These are phyloP conservation scores for Melanotaenia maccullochi DNA, from an alignment of 2,797 vertebrate species.

Conservation along the genomic window DNA sequence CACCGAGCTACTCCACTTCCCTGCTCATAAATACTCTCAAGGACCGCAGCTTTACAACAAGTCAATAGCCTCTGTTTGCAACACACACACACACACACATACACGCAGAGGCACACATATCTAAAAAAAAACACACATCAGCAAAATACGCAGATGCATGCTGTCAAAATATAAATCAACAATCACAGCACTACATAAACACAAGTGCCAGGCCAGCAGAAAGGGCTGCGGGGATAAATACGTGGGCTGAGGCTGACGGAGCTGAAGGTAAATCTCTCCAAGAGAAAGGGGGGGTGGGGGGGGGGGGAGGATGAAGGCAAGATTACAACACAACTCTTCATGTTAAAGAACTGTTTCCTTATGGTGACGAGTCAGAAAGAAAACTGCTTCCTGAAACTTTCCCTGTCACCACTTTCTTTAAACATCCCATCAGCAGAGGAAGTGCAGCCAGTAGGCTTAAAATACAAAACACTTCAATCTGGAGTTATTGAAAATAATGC, in stretches of 20 bases:
- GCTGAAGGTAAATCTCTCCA: conserved; percentile 63
- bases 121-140: conserved; percentile 68
- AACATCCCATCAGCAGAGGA: conserved; percentile 24
- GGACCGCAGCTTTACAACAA: conserved; percentile 79
- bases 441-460: background rate
- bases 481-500: background rate
- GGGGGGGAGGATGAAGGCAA: conserved; percentile 16
- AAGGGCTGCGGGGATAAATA: conserved; percentile 69
- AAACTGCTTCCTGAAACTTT: conserved; percentile 19
- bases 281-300: background rate
- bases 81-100: conserved; percentile 53
- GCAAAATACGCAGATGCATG: conserved; percentile 82
- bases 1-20: conserved; percentile 69
- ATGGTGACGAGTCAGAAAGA: background rate
- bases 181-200: conserved; percentile 82
- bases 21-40: conserved; percentile 81
- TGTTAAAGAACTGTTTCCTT: conserved; percentile 49
- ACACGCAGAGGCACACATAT: conserved; percentile 38
- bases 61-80: conserved; percentile 79
- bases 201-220: conserved; percentile 82
- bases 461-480: background rate
- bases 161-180: conserved; percentile 86
- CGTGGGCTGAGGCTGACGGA: conserved; percentile 42
- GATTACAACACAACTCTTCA: conserved; percentile 58
- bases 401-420: conserved; percentile 23